phyloP scores from a whole-genome alignment of 2,888 invertebrate species.

The Xestia rhomboidea region DNA sequence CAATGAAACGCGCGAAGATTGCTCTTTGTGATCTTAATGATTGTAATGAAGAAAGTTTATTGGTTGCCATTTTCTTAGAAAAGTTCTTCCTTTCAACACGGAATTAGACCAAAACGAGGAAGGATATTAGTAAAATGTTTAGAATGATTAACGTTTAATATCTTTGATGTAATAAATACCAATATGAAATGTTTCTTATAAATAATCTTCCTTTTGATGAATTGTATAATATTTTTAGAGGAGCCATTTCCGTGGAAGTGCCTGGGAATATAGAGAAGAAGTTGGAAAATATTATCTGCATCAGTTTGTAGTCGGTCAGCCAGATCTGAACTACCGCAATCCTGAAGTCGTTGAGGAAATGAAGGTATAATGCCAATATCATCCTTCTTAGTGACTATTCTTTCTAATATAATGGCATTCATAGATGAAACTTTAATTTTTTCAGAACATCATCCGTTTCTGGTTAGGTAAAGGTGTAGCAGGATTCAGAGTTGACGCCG shows the following conservation, averaged over 20 bases:
- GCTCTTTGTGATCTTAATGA: conserved; percentile 28
- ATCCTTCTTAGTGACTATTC: no score
- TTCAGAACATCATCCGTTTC: conserved; percentile 92
- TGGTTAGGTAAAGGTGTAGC: conserved; percentile 96
- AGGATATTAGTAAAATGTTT: conserved; percentile 7
- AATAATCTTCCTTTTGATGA: neutral
- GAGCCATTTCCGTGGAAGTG: conserved; percentile 92
- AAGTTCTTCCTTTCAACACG: conserved; percentile 21
- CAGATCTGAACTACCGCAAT: conserved; percentile 94
- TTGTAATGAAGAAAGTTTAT: conserved; percentile 50
- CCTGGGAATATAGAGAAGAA: conserved; percentile 93
- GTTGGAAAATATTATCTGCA: conserved; percentile 94
- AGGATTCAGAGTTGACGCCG: conserved; percentile 96
- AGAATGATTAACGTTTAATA: neutral
- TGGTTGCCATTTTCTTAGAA: conserved; percentile 25
- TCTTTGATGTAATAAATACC: conserved; percentile 1
- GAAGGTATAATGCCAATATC: conserved; percentile 77
- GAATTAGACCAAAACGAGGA: conserved; percentile 22
- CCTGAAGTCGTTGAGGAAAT: conserved; percentile 91
- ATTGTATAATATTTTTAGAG: conserved; percentile 71
- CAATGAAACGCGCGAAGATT: conserved; percentile 32
- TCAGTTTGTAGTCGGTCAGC: conserved; percentile 92
- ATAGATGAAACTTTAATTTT: conserved; percentile 16
- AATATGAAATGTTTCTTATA: neutral
- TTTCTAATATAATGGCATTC: no score